Base-by-base conservation (phyloP, 2,888 invertebrate genomes). In the Phengaris alcon region DNA sequence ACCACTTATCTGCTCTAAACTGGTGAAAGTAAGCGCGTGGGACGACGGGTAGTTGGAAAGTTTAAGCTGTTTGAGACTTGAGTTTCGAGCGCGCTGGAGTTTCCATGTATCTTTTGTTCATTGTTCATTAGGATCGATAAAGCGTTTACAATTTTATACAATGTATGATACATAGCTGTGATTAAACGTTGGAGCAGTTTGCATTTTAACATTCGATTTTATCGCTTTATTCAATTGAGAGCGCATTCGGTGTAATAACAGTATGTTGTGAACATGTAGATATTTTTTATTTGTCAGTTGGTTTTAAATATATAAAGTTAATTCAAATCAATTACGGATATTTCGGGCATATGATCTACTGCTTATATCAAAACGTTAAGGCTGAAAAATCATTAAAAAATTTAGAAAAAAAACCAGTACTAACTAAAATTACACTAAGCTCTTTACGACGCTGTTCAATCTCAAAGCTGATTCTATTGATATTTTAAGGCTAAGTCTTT, bases 1-100 rank as follows among this genome's bases (percentile, higher is more conserved):
- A 84, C 48, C 12, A 75, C 73, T 74, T 76, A 77, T 76, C 76
- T 70, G 69, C 74, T 52, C 84, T 52, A 74, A 22, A 55, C 73
- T 76, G 76, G 77, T 77, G 73, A 76, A 78, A 78, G 77, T 76
- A 12, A 4, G 13, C 54, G 72, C 72, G 72, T 72, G 72, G 72
- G 72, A 52, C 51, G 72, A 54, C 48, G 72, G 72, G 72, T 72
- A 54, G 72, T 72, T 72, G 72, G 72, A 72, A 72, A 72, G 72
- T 72, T 54, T 51, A 70, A 22, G 22, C 52, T 54, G 52, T 15
- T 72, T 54, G 22, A 22, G 22, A 22, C 22, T 22, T 22, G 70
- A 51, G 54, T 72, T 72, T 70, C 48, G 51, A 48, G 13, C 70
- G 51, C 70, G 64, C 8, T 22, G 70, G 70, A 15, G 52, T 64